These are phyloP conservation scores for Leptopilina clavipes DNA, from an alignment of 1,140 invertebrate genomes.

Conservation along the genomic window DNA sequence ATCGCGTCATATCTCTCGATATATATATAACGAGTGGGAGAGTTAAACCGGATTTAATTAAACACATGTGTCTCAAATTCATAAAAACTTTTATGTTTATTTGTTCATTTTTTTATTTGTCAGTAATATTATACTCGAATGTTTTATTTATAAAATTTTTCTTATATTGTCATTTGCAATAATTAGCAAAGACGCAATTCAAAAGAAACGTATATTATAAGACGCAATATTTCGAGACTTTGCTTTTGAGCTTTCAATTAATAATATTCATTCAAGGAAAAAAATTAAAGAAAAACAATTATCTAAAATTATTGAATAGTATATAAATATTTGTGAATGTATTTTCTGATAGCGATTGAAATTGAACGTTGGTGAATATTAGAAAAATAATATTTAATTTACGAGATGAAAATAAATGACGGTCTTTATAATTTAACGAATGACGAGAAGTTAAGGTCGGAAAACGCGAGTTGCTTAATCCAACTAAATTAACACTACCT, in stretches of 20 bases:
- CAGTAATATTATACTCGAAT: background rate
- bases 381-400: background rate
- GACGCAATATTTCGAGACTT: background rate
- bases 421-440: background rate
- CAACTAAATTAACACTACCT: conserved; percentile 3
- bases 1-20: conserved; percentile 30
- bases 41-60: conserved; percentile 35
- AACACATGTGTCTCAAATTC: conserved; percentile 37
- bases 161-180: conserved; percentile 6
- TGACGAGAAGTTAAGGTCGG: background rate
- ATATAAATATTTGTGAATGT: conserved; percentile 3
- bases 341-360: background rate
- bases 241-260: conserved; percentile 8
- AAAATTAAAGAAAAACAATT: no score
- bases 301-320: background rate
- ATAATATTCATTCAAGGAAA: background rate
- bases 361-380: background rate
- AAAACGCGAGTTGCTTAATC: background rate
- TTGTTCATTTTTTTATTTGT: conserved; percentile 36
- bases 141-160: conserved; percentile 5
- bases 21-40: background rate
- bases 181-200: background rate
- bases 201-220: background rate
- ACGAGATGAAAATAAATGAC: background rate
- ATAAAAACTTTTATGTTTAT: conserved; percentile 34